Percentiles rank a stretch among this genome's conserved stretches.
These are phyloP conservation scores for Thaumatotibia leucotreta DNA, from an alignment of 1,140 invertebrate genomes.

Conservation along the genomic window DNA sequence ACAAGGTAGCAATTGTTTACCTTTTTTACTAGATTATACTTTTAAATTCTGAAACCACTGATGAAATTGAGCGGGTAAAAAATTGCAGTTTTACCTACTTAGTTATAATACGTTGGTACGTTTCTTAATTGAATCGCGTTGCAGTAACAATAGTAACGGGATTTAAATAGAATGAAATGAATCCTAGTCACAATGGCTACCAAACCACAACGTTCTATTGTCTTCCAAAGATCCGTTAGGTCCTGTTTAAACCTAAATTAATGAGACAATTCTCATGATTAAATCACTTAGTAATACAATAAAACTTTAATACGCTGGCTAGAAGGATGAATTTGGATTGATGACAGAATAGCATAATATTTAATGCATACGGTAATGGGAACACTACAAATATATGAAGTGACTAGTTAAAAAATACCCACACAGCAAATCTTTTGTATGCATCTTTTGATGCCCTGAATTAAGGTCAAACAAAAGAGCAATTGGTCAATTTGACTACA, in stretches of 20 bases:
- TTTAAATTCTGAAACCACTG: not conserved
- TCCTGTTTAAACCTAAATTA: not conserved
- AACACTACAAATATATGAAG: too few species aligned
- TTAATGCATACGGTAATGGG: not conserved
- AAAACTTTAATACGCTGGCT: not conserved
- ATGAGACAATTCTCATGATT: slow-evolving; percentile 1
- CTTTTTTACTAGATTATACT: too few species aligned
- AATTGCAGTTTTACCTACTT: too few species aligned
- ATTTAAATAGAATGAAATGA: not conserved
- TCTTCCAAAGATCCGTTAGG: not conserved
- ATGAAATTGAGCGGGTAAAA: not conserved
- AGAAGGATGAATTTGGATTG: not conserved
- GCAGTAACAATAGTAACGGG: not conserved
- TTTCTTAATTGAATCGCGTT: not conserved
- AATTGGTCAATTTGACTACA: too few species aligned
- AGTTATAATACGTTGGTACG: not conserved
- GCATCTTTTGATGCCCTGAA: not conserved
- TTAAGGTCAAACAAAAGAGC: too few species aligned
- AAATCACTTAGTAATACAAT: not conserved
- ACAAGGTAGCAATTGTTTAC: too few species aligned
- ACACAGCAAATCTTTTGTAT: too few species aligned
- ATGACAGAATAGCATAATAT: not conserved
- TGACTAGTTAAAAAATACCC: too few species aligned
- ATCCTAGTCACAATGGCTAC: not conserved
- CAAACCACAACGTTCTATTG: not conserved